Conservation (phyloP, 2,888 invertebrate genomes). For the Oscheius onirici region DNA sequence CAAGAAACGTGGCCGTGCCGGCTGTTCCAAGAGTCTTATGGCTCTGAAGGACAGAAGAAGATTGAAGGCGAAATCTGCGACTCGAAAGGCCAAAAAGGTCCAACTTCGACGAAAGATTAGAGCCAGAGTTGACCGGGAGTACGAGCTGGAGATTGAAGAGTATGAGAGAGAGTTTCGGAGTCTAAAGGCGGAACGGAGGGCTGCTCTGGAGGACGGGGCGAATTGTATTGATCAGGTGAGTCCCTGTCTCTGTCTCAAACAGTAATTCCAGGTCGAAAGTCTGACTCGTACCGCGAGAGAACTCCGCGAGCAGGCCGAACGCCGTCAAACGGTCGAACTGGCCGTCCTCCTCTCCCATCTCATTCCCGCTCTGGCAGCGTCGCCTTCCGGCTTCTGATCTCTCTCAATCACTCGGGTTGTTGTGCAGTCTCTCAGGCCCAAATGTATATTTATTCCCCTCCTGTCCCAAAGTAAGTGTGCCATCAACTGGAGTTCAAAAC, state of each 20-base stretch:
- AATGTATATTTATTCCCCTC: background rate
- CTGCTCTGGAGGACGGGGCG: background rate
- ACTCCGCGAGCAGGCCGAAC: conserved; percentile 14
- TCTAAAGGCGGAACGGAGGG: background rate
- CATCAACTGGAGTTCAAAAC: background rate
- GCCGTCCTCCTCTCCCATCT: conserved; percentile 19
- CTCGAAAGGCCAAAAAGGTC: background rate
- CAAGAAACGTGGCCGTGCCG: background rate
- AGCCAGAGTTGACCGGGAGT: background rate
- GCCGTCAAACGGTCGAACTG: background rate
- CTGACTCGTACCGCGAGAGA: background rate
- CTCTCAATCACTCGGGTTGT: background rate
- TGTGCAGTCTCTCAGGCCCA: background rate
- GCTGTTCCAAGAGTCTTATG: conserved; percentile 20
- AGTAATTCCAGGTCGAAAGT: background rate
- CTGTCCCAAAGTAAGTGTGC: no score
- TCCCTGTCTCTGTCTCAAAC: background rate
- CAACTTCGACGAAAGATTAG: conserved; percentile 3
- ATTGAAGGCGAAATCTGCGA: background rate
- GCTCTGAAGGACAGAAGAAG: conserved; percentile 14
- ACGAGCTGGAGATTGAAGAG: conserved; percentile 7
- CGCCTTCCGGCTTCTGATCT: background rate
- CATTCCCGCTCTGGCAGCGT: background rate
- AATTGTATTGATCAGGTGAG: conserved; percentile 12
- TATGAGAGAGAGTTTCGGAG: conserved; percentile 1